Evolutionary conservation across 2,113 vertebrate genomes (phyloP), one percentile per base, ranked within the genome.

Genomic region (Anthoscopus minutus): DNA sequence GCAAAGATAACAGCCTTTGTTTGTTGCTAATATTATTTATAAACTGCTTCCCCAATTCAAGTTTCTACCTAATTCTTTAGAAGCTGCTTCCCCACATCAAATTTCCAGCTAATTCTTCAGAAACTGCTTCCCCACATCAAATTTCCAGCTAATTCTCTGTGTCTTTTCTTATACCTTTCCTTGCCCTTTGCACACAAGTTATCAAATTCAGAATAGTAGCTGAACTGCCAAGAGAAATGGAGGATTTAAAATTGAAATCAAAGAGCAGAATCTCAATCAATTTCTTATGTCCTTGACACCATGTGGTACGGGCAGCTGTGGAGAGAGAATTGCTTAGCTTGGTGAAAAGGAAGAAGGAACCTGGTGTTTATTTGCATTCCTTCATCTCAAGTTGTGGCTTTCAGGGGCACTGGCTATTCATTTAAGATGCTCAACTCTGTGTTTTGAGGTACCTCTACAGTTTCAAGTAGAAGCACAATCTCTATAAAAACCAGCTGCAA

Each of bases 211-310:
- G 67, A 82, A 69, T 19, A 42, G 78, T 8, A 76, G 57, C 50
- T 54, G 38, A 86, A 45, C 40, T 60, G 78, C 42, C 6, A 14
- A 82, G 54, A 86, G 57, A 92, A 73, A 79, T 12, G 4, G 16
- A 44, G 24, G 50, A 47, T 72, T 93, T 81, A 16, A 92, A 74
- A 73, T 30, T 80, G 72, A 88, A 90, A 94, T 93, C 71, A 86
- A 81, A 86, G 88, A 94, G 57, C 69, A 50, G 74, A 90, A 93
- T 92, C 64, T 86, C 51, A 73, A n/a, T 84, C 70, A 69, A 62
- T 83, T 94, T 72, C 69, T 88, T 90, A 48, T 38, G 82, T 37
- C 90, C 86, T 92, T 88, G 58, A 35, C 54, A 70, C 76, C 45
- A 33, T 10, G 51, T 5, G 47, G 60, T 51, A 56, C 5, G 38